A percentile compares a stretch with the other conserved stretches of the same genome.
Conservation (phyloP, 1,140 invertebrate genomes). For the Nomia melanderi region DNA sequence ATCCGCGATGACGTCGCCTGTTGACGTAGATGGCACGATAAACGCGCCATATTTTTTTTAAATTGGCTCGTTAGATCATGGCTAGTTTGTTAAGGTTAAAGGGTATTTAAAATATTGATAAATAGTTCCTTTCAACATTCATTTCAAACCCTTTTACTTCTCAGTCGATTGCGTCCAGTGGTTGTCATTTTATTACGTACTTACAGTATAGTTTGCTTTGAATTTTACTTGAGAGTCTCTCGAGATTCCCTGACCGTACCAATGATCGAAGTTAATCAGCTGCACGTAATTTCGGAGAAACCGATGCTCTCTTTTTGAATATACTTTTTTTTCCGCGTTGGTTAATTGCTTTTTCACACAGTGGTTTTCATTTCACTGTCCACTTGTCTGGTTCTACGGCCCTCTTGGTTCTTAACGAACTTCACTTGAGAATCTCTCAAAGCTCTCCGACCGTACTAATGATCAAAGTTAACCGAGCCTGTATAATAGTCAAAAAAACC, state of each 20-base stretch:
- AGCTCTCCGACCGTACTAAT: neutral
- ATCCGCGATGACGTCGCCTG: constrained; percentile 26
- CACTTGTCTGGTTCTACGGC: neutral
- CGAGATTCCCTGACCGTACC: neutral
- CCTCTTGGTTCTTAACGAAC: neutral
- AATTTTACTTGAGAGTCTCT: neutral
- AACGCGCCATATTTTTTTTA: neutral
- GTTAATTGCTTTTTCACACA: neutral
- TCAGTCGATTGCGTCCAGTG: neutral
- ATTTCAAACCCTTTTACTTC: neutral
- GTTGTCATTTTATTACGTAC: no score
- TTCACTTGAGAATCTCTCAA: neutral
- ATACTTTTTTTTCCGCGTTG: neutral
- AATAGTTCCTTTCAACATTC: neutral
- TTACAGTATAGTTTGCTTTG: neutral
- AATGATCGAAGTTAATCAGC: neutral
- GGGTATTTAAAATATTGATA: neutral
- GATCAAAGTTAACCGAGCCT: neutral
- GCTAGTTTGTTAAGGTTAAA: neutral
- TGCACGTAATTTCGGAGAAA: neutral
- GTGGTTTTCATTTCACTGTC: neutral
- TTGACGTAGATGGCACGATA: constrained; percentile 38
- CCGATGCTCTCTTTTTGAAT: neutral
- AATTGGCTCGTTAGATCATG: neutral
- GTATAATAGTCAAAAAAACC: neutral